These are phyloP conservation scores for Channa striata DNA, from an alignment of 2,797 vertebrate genomes.

Conservation along the genomic window DNA sequence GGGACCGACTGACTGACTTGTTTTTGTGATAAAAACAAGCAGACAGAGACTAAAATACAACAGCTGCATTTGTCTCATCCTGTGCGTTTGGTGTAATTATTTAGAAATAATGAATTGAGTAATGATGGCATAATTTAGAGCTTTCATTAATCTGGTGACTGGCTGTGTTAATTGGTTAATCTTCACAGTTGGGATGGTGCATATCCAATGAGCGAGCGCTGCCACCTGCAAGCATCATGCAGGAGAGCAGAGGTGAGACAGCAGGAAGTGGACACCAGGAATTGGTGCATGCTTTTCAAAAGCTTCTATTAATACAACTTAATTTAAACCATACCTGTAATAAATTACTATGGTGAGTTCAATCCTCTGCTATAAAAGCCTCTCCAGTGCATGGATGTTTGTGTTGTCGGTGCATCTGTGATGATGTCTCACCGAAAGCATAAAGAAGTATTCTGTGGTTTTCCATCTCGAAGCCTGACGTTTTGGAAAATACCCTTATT, in stretches of 20 bases:
- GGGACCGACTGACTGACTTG: background rate
- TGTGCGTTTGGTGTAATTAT: conserved; percentile 70
- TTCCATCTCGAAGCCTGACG: background rate
- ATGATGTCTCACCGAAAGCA: background rate
- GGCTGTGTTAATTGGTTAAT: conserved; percentile 73
- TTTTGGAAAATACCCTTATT: background rate
- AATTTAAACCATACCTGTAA: background rate
- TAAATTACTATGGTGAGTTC: background rate
- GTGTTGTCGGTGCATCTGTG: background rate
- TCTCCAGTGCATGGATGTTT: background rate
- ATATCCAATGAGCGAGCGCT: conserved; percentile 45
- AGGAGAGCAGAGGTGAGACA: conserved; percentile 42
- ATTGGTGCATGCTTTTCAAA: conserved; percentile 11
- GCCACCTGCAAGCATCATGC: conserved; percentile 39
- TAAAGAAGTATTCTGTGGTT: background rate
- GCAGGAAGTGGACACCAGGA: conserved; percentile 25
- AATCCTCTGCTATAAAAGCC: background rate
- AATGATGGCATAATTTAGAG: conserved; percentile 78
- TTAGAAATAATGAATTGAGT: conserved; percentile 79
- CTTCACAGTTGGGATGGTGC: conserved; percentile 57
- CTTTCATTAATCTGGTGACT: conserved; percentile 73
- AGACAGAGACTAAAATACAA: conserved; percentile 43
- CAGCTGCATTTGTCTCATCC: conserved; percentile 41
- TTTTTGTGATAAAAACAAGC: background rate
- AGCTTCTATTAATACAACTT: background rate